Evolutionary conservation across 2,113 vertebrate species (phyloP), one percentile per base, ranked within the genome.

Genomic region (Helogale parvula): DNA sequence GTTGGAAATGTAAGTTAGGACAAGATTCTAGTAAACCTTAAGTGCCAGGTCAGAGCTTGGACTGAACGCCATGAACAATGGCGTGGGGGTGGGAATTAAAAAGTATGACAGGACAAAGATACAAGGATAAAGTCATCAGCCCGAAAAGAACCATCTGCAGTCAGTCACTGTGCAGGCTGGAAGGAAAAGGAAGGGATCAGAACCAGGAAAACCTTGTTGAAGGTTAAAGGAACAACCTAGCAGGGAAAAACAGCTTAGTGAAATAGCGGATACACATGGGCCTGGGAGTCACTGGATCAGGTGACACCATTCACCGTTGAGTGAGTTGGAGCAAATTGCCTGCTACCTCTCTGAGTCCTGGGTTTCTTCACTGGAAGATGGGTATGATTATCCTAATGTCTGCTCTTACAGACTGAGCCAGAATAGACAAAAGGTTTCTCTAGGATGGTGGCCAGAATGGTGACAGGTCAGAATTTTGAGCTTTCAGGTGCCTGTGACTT

Each of bases 1-100:
- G 25, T 57, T 69, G 80, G 50, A 71, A 92, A 89, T 77, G n/a
- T 63, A 77, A 77, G 21, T 77, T 89, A 29, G 54, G 45, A 47
- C 33, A 80, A 88, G 65, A 54, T 86, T 71, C 47, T 65, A 74
- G 66, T 69, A 41, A 52, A 57, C 60, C 16, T 54, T 47, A 85
- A 33, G 27, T 81, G 52, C 27, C 2, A 27, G 12, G 71, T 76
- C 35, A 38, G 41, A 57, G 45, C 71, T 76, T 47, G 41, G 80
- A 87, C 31, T 90, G 50, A 90, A 71, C 25, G 54, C 52, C 83
- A 17, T 72, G n/a, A 57, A 66, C 16, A 38, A 25, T n/a, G 29
- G 17, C 2, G 19, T 6, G 35, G 21, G 21, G 21, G n/a, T 10
- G 52, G 5, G 47, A 47, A 81, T 0, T 47, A 57, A 81, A 80